phyloP scores from a whole-genome alignment of 2,113 vertebrate species.

The Cololabis saira region DNA sequence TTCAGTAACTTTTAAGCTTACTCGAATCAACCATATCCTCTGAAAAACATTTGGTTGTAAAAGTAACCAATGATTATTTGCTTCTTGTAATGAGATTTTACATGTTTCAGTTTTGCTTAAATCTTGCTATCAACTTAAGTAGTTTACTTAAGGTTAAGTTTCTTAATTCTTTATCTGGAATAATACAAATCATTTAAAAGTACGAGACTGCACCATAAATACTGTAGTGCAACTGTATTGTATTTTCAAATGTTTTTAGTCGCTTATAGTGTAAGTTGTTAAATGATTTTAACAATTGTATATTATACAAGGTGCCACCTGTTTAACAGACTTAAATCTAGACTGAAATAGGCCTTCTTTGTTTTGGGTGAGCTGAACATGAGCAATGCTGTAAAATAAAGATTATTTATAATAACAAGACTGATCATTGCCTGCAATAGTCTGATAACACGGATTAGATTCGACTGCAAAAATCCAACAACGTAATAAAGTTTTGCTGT shows the following conservation, averaged over 20 bases:
- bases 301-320: slow-evolving; percentile 66
- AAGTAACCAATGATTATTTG: slow-evolving; percentile 81
- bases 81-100: slow-evolving; percentile 81
- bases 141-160: slow-evolving; percentile 84
- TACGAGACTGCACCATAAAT: slow-evolving; percentile 77
- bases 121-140: slow-evolving; percentile 78
- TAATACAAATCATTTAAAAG: slow-evolving; percentile 80
- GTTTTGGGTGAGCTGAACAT: slow-evolving; percentile 77
- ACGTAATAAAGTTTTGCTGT: too few species aligned
- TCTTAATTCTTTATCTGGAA: slow-evolving; percentile 83
- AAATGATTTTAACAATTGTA: slow-evolving; percentile 68
- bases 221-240: slow-evolving; percentile 74
- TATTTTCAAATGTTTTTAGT: slow-evolving; percentile 80
- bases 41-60: slow-evolving; percentile 76
- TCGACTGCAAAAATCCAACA: neutral
- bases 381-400: slow-evolving; percentile 82
- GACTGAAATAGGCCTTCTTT: slow-evolving; percentile 73
- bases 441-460: neutral
- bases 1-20: slow-evolving; percentile 74
- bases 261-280: slow-evolving; percentile 77
- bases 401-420: slow-evolving; percentile 80
- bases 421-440: slow-evolving; percentile 49
- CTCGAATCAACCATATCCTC: slow-evolving; percentile 73
- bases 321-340: slow-evolving; percentile 73
- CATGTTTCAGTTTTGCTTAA: slow-evolving; percentile 78